These are phyloP conservation scores for Caenorhabditis angaria DNA, from an alignment of 2,888 invertebrate species.

Conservation along the genomic window DNA sequence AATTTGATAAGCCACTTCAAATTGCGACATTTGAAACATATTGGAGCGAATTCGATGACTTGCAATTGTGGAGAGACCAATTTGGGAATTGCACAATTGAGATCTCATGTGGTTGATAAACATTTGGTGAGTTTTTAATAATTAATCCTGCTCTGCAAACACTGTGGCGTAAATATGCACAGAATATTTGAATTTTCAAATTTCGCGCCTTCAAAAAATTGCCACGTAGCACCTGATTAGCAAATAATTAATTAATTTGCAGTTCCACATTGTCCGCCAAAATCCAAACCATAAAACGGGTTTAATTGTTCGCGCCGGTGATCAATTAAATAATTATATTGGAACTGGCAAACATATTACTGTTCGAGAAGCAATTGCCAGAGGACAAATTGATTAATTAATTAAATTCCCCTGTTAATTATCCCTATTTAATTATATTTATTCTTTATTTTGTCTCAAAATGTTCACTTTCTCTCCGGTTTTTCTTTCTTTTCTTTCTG, in stretches of 20 bases:
- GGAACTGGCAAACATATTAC: background rate
- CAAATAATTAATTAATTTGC: background rate
- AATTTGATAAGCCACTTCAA: constrained; percentile 16
- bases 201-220: no score
- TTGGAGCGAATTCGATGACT: background rate
- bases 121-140: constrained; percentile 22
- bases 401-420: no score
- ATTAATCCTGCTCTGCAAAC: background rate
- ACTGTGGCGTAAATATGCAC: background rate
- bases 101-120: constrained; percentile 8
- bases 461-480: background rate
- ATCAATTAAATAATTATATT: background rate
- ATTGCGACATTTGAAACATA: constrained; percentile 10
- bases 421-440: no score
- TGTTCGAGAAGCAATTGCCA: background rate
- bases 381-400: constrained; percentile 1
- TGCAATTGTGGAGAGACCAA: constrained; percentile 7
- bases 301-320: background rate
- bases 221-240: no score
- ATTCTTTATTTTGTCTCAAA: no score
- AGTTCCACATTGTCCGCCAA: constrained; percentile 29
- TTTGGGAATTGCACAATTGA: background rate
- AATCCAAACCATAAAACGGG: background rate
- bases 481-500: background rate
- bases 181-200: background rate